Percentiles rank a stretch among this genome's conserved stretches.
Conservation (phyloP, 2,888 invertebrate genomes). For the Clusia tigrina region DNA sequence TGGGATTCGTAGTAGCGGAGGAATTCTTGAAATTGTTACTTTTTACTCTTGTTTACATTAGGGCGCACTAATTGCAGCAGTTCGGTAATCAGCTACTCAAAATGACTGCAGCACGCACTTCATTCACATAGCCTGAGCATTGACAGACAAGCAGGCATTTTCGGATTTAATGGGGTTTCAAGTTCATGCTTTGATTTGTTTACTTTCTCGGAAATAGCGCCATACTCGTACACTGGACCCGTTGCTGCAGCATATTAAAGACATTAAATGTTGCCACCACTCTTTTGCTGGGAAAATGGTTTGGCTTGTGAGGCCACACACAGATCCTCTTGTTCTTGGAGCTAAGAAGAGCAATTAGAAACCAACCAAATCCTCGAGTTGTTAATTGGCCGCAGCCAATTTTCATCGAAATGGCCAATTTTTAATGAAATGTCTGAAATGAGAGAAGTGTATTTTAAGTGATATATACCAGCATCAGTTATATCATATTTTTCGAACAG, state of each 20-base stretch:
- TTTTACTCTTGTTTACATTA: slow-evolving; percentile 49
- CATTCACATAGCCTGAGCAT: background rate
- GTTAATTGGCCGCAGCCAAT: no score
- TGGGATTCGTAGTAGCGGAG: no score
- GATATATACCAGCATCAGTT: no score
- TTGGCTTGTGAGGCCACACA: background rate
- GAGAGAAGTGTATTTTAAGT: no score
- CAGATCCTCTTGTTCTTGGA: no score
- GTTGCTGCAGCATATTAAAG: background rate
- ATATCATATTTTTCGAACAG: no score
- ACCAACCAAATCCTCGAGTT: no score
- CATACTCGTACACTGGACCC: background rate
- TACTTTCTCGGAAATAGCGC: background rate
- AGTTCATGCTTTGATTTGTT: background rate
- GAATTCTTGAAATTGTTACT: slow-evolving; percentile 44
- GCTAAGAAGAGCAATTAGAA: no score
- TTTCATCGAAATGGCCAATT: no score
- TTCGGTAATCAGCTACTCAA: slow-evolving; percentile 18
- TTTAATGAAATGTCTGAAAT: no score
- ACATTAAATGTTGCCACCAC: background rate
- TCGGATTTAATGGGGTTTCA: slow-evolving; percentile 4
- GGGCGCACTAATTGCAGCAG: slow-evolving; percentile 47
- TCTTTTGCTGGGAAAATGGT: background rate
- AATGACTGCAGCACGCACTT: slow-evolving; percentile 25
- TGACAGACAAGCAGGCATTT: slow-evolving; percentile 25